Conservation (phyloP, 2,797 vertebrate genomes). For the Pachyuromys duprasi region DNA sequence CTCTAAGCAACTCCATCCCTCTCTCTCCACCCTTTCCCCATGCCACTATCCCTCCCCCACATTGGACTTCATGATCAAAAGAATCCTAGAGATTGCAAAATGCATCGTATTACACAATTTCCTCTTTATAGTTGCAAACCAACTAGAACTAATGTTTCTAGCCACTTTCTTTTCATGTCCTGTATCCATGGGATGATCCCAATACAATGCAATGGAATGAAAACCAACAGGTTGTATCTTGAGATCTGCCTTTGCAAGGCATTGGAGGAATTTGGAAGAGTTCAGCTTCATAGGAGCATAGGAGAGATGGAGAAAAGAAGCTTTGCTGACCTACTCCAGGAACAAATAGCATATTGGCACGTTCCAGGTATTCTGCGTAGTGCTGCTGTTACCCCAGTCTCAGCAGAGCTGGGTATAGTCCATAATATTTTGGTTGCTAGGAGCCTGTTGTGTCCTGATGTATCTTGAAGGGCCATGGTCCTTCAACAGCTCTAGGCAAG, state of each 20-base stretch:
- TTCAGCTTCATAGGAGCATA: neutral
- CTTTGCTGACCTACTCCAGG: neutral
- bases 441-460: neutral
- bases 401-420: neutral
- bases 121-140: conserved; percentile 57
- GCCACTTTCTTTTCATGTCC: neutral
- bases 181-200: neutral
- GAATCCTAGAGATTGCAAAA: conserved; percentile 65
- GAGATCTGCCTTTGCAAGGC: conserved; percentile 20
- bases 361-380: neutral
- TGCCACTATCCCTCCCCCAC: neutral
- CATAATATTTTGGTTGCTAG: neutral
- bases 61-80: conserved; percentile 63
- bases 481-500: neutral
- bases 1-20: conserved; percentile 13
- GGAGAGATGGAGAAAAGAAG: neutral
- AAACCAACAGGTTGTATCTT: conserved; percentile 9
- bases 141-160: conserved; percentile 51
- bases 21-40: neutral
- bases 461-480: neutral
- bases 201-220: neutral
- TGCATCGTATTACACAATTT: conserved; percentile 15
- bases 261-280: neutral
- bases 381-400: neutral
- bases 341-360: neutral